Evolutionary conservation across 2,797 vertebrate genomes (phyloP).

Genomic region (Triplophysa bombifrons): DNA sequence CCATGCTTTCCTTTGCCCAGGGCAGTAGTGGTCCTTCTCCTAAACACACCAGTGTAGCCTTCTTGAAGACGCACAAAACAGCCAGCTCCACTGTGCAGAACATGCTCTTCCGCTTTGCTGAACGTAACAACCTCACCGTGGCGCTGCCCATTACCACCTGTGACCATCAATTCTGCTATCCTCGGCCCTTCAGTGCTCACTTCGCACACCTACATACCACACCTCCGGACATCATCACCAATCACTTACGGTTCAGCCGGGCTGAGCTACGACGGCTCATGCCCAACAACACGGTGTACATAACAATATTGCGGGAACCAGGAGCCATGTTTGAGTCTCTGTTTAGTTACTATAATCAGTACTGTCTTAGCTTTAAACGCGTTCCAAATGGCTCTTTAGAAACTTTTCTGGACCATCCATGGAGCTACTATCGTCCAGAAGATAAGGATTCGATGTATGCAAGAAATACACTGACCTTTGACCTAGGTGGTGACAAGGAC

Average conservation of each 20-base stretch:
- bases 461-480: conserved; percentile 83
- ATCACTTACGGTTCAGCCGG: conserved; percentile 83
- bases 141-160: conserved; percentile 81
- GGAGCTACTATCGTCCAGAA: conserved; percentile 78
- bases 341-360: conserved; percentile 86
- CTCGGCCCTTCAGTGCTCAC: conserved; percentile 76
- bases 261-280: conserved; percentile 77
- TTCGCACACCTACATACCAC: conserved; percentile 83
- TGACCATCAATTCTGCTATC: conserved; percentile 89
- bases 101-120: conserved; percentile 86
- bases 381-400: conserved; percentile 85
- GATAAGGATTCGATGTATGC: conserved; percentile 84
- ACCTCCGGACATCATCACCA: conserved; percentile 80
- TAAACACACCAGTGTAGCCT: conserved; percentile 83
- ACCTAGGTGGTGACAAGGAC: conserved; percentile 85
- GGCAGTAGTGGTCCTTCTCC: conserved; percentile 57
- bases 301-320: conserved; percentile 87
- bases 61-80: conserved; percentile 90
- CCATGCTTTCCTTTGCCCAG: background rate
- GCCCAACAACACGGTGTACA: conserved; percentile 80
- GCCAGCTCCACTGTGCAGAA: conserved; percentile 88
- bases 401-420: conserved; percentile 78
- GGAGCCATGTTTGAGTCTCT: conserved; percentile 88
- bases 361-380: conserved; percentile 81
- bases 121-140: conserved; percentile 84